Evolutionary conservation across 2,113 vertebrate species (phyloP).

Genomic region (Eulemur macaco): DNA sequence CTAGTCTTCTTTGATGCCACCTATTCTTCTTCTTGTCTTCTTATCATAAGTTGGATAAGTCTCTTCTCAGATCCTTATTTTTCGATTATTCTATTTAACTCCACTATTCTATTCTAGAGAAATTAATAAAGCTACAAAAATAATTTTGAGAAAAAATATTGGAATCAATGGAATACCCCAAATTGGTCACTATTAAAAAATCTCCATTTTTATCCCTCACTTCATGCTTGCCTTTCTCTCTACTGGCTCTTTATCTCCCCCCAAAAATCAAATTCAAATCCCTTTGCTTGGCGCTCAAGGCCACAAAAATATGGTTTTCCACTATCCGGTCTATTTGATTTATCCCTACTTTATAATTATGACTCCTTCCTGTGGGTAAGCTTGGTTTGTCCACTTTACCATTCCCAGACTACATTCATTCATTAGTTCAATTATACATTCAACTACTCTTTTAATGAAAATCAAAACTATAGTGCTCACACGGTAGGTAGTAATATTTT

Average conservation of each 20-base stretch:
- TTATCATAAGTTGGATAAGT: not conserved
- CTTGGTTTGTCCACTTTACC: not conserved
- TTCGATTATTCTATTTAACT: not conserved
- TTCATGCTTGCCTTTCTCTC: not conserved
- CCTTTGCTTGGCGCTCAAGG: not conserved
- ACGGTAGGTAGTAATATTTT: no score
- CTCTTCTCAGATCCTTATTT: not conserved
- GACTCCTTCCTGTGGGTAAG: not conserved
- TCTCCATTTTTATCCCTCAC: not conserved
- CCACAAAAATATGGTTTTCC: not conserved
- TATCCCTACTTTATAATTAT: not conserved
- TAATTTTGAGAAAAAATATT: not conserved
- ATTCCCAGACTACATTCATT: not conserved
- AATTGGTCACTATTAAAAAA: not conserved
- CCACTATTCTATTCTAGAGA: not conserved
- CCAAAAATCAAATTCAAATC: not conserved
- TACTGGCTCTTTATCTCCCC: not conserved
- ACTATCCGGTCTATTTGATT: not conserved
- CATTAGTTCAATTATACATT: not conserved
- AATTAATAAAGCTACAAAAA: not conserved
- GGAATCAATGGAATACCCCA: not conserved
- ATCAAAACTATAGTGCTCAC: not conserved
- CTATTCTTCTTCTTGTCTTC: not conserved
- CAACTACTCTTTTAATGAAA: constrained; percentile 2
- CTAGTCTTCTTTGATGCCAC: not conserved